Evolutionary conservation across 1,140 invertebrate species (phyloP).

Genomic region (Pentalonia nigronervosa): DNA sequence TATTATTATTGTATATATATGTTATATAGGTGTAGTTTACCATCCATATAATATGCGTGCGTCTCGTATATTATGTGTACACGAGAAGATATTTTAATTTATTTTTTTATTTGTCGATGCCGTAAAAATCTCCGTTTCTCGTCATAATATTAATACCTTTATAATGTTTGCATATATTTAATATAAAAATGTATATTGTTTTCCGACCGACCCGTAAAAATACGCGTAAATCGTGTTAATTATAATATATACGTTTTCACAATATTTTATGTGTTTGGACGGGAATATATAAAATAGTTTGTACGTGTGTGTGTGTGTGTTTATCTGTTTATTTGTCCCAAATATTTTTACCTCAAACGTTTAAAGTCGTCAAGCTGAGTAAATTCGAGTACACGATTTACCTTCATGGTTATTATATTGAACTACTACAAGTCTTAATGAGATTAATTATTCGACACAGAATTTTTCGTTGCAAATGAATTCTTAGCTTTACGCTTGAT

Average conservation of each 20-base stretch:
- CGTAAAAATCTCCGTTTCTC: not conserved
- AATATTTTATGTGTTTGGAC: not conserved
- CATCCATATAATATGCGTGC: not conserved
- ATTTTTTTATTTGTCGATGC: constrained; percentile 28
- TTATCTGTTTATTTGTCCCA: too few species aligned
- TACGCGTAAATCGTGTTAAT: not conserved
- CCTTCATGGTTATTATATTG: not conserved
- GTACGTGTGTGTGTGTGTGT: not conserved
- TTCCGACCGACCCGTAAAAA: not conserved
- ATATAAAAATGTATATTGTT: not conserved
- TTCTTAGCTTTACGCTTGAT: too few species aligned
- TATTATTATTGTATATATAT: not conserved
- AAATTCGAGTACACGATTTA: not conserved
- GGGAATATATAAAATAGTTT: not conserved
- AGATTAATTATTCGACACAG: not conserved
- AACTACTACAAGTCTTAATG: not conserved
- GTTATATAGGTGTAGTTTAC: not conserved
- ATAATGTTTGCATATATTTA: not conserved
- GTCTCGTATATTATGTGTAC: not conserved
- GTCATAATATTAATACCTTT: not conserved
- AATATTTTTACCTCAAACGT: not conserved
- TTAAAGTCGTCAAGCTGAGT: not conserved
- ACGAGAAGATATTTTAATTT: not conserved
- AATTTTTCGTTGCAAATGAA: not conserved
- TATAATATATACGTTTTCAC: not conserved